Conservation (phyloP, 2,113 vertebrate genomes). For the Saguinus imperator region DNA sequence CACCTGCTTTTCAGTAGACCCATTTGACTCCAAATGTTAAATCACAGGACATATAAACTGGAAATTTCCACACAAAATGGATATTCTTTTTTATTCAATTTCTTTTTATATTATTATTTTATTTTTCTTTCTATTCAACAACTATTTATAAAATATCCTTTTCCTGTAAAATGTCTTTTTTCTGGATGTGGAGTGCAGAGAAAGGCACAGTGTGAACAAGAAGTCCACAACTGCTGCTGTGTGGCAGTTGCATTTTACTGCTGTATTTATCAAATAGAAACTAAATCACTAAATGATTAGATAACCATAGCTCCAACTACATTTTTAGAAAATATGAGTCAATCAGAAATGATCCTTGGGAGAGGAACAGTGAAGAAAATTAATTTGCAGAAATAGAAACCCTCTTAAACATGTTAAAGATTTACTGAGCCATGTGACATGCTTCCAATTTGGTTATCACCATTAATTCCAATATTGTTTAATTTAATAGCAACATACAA, state of each 20-base stretch:
- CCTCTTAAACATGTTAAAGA: background rate
- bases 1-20: background rate
- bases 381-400: background rate
- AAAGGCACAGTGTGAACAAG: background rate
- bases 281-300: background rate
- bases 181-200: rapidly evolving
- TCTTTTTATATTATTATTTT: background rate
- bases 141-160: background rate
- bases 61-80: no score
- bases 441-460: background rate
- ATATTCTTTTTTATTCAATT: background rate
- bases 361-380: background rate
- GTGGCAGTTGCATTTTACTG: background rate
- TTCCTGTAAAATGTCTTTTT: background rate
- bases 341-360: background rate
- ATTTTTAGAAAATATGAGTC: background rate
- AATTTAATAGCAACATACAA: background rate
- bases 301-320: background rate
- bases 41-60: background rate
- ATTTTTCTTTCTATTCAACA: background rate
- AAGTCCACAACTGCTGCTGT: rapidly evolving
- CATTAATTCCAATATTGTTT: background rate
- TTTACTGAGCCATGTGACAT: background rate
- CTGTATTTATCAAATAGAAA: background rate
- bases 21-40: background rate